These are phyloP conservation scores for Meteorus colon DNA, from an alignment of 2,888 invertebrate genomes.

Conservation along the genomic window DNA sequence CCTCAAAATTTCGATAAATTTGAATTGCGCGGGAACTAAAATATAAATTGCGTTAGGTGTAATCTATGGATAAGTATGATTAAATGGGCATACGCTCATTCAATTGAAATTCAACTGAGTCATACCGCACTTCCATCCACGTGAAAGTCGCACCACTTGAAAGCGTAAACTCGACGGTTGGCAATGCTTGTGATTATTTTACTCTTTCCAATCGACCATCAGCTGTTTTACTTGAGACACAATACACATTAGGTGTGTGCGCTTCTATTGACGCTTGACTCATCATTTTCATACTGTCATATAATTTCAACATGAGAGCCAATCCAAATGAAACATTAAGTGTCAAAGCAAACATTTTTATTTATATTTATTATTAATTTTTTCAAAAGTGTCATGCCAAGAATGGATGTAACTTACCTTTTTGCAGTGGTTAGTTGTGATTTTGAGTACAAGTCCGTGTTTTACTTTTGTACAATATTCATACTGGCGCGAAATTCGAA, in stretches of 20 bases:
- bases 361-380: too few species aligned
- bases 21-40: too few species aligned
- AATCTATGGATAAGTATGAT: too few species aligned
- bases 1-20: too few species aligned
- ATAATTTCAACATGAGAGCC: neutral
- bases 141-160: conserved; percentile 36
- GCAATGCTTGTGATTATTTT: conserved; percentile 9
- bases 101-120: conserved; percentile 12
- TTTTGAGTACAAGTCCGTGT: neutral
- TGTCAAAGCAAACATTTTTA: neutral
- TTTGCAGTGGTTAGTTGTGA: conserved; percentile 17
- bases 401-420: conserved; percentile 15
- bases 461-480: too few species aligned
- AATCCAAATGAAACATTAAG: conserved; percentile 29
- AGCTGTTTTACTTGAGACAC: conserved; percentile 17
- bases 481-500: neutral
- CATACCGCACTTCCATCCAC: conserved; percentile 11
- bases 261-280: neutral
- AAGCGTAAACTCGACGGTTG: conserved; percentile 30
- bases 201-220: conserved; percentile 19
- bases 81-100: neutral
- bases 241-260: neutral
- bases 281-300: conserved; percentile 9
- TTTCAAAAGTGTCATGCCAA: too few species aligned
- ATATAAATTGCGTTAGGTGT: too few species aligned